A percentile compares a stretch with the other conserved stretches of the same genome.
Evolutionary conservation across 2,797 vertebrate species (phyloP).

Genomic region (Danio aesculapii): DNA sequence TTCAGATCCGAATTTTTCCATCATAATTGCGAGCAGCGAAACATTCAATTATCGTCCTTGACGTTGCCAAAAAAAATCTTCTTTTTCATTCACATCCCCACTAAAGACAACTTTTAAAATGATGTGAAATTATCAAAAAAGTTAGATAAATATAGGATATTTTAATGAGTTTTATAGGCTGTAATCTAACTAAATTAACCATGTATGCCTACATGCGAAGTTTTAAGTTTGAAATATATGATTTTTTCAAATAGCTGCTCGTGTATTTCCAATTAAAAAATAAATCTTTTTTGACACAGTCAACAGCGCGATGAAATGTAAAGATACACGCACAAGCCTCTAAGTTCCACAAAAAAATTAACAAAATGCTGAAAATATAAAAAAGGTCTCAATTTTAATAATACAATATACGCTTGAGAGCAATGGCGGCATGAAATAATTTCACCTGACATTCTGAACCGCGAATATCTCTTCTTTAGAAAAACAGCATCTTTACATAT

Average conservation of each 20-base stretch:
- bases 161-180: constrained; percentile 63
- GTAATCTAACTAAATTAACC: neutral
- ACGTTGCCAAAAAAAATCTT: constrained; percentile 81
- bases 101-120: constrained; percentile 79
- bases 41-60: constrained; percentile 86
- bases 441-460: neutral
- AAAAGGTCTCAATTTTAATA: neutral
- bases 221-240: no score
- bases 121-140: constrained; percentile 80
- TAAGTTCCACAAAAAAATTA: neutral
- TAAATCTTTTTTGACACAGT: no score
- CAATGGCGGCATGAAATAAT: neutral
- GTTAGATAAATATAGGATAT: constrained; percentile 73
- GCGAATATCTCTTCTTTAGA: neutral
- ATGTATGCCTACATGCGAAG: no score
- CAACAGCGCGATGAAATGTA: no score
- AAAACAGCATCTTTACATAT: neutral
- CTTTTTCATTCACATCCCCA: constrained; percentile 76
- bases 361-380: neutral
- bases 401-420: neutral
- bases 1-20: constrained; percentile 69
- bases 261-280: no score
- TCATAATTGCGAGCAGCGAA: constrained; percentile 81
- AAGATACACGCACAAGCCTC: no score
- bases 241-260: no score